phyloP scores from a whole-genome alignment of 2,797 vertebrate species.

The Siniperca scherzeri region DNA sequence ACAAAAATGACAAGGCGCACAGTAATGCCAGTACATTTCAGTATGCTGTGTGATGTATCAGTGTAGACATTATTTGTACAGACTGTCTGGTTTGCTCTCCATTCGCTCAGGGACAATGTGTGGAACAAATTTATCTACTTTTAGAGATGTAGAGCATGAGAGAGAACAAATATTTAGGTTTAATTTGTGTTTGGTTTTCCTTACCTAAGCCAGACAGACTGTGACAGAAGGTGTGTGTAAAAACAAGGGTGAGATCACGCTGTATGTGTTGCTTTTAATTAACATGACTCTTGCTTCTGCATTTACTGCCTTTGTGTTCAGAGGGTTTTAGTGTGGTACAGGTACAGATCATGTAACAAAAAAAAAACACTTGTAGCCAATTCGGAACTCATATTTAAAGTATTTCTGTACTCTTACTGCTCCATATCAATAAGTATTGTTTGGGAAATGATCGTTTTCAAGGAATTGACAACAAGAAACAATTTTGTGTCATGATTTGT shows the following conservation, averaged over 20 bases:
- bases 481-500: slow-evolving; percentile 24
- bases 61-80: slow-evolving; percentile 38
- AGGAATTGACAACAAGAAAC: slow-evolving; percentile 13
- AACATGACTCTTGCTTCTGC: slow-evolving; percentile 43
- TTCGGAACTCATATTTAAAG: slow-evolving; percentile 16
- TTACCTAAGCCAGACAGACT: slow-evolving; percentile 54
- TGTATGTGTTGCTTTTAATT: slow-evolving; percentile 53
- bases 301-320: slow-evolving; percentile 43
- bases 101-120: slow-evolving; percentile 78
- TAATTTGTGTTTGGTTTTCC: slow-evolving; percentile 22
- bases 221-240: slow-evolving; percentile 52
- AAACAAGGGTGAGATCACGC: slow-evolving; percentile 41
- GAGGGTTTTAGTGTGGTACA: slow-evolving; percentile 23
- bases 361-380: neutral
- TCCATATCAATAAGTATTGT: neutral
- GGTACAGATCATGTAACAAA: neutral
- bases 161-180: slow-evolving; percentile 1
- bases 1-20: neutral
- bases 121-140: slow-evolving; percentile 42
- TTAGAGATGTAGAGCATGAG: slow-evolving; percentile 21
- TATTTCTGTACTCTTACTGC: slow-evolving; percentile 27
- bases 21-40: slow-evolving; percentile 55
- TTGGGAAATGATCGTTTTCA: slow-evolving; percentile 12
- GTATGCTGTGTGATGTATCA: slow-evolving; percentile 36
- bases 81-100: slow-evolving; percentile 53